Conservation (phyloP, 1,140 invertebrate species). For the Trichogramma pretiosum region DNA sequence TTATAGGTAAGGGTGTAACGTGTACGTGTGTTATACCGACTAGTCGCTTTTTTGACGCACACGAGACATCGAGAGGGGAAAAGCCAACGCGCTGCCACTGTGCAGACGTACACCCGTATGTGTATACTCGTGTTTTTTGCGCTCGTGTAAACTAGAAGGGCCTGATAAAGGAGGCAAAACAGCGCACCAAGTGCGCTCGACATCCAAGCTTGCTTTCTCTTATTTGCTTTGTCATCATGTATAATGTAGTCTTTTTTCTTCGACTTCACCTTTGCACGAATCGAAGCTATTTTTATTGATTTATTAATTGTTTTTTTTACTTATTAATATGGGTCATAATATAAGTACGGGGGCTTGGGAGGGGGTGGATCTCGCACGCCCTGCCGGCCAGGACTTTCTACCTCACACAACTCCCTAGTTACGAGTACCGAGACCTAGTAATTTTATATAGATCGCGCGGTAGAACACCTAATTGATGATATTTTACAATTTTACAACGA, state of each 20-base stretch:
- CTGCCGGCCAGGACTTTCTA: constrained; percentile 47
- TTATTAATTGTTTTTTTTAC: constrained; percentile 15
- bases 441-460: too few species aligned
- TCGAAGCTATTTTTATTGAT: constrained; percentile 14
- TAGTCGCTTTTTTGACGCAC: not conserved
- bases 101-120: too few species aligned
- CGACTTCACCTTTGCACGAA: not conserved
- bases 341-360: constrained; percentile 44
- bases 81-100: too few species aligned
- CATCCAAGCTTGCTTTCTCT: constrained; percentile 18
- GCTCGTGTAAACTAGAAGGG: too few species aligned
- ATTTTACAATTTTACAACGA: constrained; percentile 8
- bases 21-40: not conserved
- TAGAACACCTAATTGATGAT: too few species aligned
- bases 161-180: constrained; percentile 13
- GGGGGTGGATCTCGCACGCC: constrained; percentile 44
- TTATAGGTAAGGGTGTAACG: constrained; percentile 7
- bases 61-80: not conserved
- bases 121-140: too few species aligned
- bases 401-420: constrained; percentile 50
- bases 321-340: constrained; percentile 25
- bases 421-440: constrained; percentile 47
- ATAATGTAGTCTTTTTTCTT: constrained; percentile 6
- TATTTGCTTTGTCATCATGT: constrained; percentile 16
- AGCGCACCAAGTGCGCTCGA: constrained; percentile 8